phyloP scores from a whole-genome alignment of 2,888 invertebrate species.

The Coremacera marginata region DNA sequence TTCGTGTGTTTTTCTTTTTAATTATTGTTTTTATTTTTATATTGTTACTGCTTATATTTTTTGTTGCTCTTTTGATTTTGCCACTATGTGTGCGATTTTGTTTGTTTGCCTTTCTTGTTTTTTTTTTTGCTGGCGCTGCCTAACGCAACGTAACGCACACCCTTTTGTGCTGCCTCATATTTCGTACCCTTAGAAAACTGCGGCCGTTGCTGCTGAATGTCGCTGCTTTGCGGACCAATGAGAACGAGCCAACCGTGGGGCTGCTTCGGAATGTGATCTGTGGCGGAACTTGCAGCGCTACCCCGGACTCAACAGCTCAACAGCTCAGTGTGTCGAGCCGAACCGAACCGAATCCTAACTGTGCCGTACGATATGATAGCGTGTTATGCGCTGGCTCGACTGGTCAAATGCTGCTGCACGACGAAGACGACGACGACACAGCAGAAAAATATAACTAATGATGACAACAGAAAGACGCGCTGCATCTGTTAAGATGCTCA shows the following conservation, averaged over 20 bases:
- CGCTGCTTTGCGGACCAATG: conserved; percentile 25
- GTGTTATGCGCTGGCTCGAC: background rate
- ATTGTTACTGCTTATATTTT: background rate
- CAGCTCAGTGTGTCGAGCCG: background rate
- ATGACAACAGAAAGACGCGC: background rate
- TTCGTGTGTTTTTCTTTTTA: background rate
- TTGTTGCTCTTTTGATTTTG: background rate
- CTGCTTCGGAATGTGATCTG: conserved; percentile 12
- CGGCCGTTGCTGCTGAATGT: background rate
- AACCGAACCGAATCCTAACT: background rate
- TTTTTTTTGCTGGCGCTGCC: background rate
- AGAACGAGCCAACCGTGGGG: conserved; percentile 17
- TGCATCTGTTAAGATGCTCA: conserved; percentile 17
- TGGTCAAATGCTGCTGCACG: background rate
- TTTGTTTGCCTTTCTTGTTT: background rate
- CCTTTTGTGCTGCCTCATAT: background rate
- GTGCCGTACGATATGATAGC: background rate
- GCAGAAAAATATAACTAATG: background rate
- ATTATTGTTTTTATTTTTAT: background rate
- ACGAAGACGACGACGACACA: background rate
- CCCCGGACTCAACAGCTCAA: background rate
- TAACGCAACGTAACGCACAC: conserved; percentile 27
- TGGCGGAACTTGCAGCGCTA: background rate
- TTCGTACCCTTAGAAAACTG: background rate
- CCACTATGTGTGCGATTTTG: background rate